Base-by-base conservation (phyloP, 92 coral and sea anemone species). In the Plumapathes pennacea region DNA sequence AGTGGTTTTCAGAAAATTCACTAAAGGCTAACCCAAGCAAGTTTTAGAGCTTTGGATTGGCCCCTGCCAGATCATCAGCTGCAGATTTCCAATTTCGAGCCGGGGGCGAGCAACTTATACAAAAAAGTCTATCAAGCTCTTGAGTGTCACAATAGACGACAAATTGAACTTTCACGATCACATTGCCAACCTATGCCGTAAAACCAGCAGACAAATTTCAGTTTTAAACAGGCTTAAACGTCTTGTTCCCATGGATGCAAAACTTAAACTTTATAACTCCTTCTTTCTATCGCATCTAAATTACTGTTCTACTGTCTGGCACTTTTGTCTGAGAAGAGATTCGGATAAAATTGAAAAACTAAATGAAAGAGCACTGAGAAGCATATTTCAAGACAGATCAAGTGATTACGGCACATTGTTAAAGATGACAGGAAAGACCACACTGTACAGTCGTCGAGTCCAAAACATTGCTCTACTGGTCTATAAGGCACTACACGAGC, bases 291-390 rank as follows among this genome's bases (percentile, higher is more conserved):
- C 61, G 37, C 60, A 46, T 50, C 58, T 60, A 30, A 46, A 60
- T 48, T 60, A 71, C 46, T 69, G 69, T 58, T 44, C 77, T 31
- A 58, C 57, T 70, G 77, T n/a, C n/a, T 69, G 69, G 69, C 77
- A 57, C 46, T 69, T 69, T 69, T 58, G 69, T 37, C 53, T 23
- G 13, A 63, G 49, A 48, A 18, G 71, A 18, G 42, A 63, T 32
- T 29, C 62, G 1, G 60, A 58, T 31, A 69, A 69, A 54, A 38
- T 68, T 26, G 31, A 68, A 56, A 68, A 30, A 45, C 30, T 56
- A 57, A 68, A 68, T 55, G 76, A 57, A 40, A 38, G 69, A 44
- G 75, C 52, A 67, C 36, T 67, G 49, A 67, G 73, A n/a, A n/a
- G n/a, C n/a, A n/a, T n/a, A n/a, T n/a, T n/a, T n/a, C n/a, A n/a